Conservation (phyloP, 2,797 vertebrate genomes). For the Cossypha caffra region DNA sequence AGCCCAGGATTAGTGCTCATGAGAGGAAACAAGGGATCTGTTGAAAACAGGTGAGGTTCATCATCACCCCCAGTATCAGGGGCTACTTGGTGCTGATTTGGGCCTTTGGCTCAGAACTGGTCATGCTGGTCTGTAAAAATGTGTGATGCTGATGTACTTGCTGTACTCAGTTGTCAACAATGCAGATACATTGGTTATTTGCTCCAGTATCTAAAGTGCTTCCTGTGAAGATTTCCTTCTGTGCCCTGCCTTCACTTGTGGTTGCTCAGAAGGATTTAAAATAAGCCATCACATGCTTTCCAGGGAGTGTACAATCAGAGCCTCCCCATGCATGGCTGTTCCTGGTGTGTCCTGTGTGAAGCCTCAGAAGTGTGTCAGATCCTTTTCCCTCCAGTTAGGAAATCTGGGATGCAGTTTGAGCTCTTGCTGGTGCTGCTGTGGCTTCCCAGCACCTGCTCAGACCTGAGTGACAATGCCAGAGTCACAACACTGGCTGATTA, state of each 20-base stretch:
- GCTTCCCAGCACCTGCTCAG: background rate
- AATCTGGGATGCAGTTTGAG: background rate
- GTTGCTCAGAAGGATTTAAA: background rate
- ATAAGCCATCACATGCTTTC: background rate
- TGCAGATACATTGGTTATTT: background rate
- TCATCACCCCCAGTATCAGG: rapidly evolving
- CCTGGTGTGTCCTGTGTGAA: background rate
- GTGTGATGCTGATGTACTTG: background rate
- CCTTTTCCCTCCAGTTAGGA: background rate
- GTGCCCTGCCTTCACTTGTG: background rate
- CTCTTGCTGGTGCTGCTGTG: background rate
- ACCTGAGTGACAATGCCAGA: background rate
- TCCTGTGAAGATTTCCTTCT: slow-evolving; percentile 10
- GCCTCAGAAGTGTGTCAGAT: slow-evolving; percentile 49
- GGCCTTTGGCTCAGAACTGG: background rate
- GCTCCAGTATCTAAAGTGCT: slow-evolving; percentile 57
- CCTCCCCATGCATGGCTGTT: background rate
- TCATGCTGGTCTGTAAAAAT: background rate
- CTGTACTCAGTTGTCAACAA: background rate
- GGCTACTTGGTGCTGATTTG: background rate
- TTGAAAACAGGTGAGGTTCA: background rate
- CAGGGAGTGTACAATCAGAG: background rate
- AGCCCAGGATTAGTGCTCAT: background rate
- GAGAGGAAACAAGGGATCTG: background rate
- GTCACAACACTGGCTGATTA: background rate